Percentiles rank a stretch among this genome's conserved stretches.
Conservation (phyloP, 2,797 vertebrate genomes). For the Anableps anableps region DNA sequence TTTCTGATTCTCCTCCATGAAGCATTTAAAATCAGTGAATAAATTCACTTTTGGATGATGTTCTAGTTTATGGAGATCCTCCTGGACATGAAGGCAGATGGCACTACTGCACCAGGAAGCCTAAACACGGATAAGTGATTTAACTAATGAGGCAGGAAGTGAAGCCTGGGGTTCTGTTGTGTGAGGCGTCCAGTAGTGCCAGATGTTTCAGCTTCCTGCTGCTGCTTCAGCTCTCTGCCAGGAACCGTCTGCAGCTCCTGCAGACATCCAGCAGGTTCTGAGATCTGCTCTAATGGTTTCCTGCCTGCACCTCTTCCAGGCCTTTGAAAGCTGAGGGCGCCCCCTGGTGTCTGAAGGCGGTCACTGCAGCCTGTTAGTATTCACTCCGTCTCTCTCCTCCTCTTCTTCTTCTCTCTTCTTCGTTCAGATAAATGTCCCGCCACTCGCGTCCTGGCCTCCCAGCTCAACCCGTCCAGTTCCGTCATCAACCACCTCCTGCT, state of each 20-base stretch:
- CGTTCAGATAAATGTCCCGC: conserved; percentile 92
- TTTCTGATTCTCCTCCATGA: background rate
- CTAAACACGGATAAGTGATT: no score
- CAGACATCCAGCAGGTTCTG: background rate
- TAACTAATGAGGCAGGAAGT: no score
- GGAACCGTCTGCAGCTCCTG: conserved; percentile 9
- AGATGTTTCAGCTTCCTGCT: conserved; percentile 1
- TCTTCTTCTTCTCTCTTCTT: background rate
- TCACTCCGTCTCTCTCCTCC: conserved; percentile 1
- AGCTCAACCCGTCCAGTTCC: conserved; percentile 88
- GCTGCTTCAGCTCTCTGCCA: no score
- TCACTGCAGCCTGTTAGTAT: conserved; percentile 7
- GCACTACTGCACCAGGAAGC: conserved; percentile 25
- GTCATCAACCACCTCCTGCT: conserved; percentile 97
- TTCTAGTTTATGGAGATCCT: background rate
- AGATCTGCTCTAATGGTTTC: background rate
- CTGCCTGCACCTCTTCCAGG: background rate
- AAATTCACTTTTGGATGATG: background rate
- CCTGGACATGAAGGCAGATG: conserved; percentile 21
- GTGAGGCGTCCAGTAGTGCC: background rate
- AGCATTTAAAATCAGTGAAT: background rate
- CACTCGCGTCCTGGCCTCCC: conserved; percentile 91
- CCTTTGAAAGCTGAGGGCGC: background rate
- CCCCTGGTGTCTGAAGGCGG: conserved; percentile 38
- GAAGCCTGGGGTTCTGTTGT: conserved; percentile 2